Conservation (phyloP, 1,140 invertebrate species). For the Sinonovacula constricta region DNA sequence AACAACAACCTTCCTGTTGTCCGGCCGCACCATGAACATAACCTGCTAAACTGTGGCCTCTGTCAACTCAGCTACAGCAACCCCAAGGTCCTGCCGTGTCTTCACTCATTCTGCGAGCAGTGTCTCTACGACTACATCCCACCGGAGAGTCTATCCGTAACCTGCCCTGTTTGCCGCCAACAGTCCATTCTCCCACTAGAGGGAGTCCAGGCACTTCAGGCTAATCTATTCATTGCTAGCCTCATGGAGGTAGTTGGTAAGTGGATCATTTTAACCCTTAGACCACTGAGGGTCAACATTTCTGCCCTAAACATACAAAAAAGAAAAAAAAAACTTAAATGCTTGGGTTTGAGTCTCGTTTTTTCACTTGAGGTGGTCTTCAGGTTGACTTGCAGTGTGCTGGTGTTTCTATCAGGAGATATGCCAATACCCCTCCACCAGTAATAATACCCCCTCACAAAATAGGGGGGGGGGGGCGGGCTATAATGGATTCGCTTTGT, state of each 20-base stretch:
- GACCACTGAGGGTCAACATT: no score
- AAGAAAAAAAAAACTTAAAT: no score
- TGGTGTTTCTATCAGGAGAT: no score
- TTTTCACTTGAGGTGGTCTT: no score
- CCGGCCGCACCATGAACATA: conserved; percentile 57
- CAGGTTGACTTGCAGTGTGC: no score
- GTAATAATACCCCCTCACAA: no score
- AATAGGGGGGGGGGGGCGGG: no score
- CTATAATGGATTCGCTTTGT: no score
- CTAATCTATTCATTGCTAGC: conserved; percentile 80
- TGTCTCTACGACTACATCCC: conserved; percentile 88
- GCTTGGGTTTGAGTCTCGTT: no score
- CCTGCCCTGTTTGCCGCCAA: conserved; percentile 81
- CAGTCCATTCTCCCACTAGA: conserved; percentile 81
- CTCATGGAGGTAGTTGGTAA: conserved; percentile 78
- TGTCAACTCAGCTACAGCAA: conserved; percentile 85
- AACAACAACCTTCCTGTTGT: conserved; percentile 31
- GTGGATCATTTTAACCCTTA: conserved; percentile 24
- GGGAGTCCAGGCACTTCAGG: conserved; percentile 80
- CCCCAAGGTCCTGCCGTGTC: conserved; percentile 91
- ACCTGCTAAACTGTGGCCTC: conserved; percentile 79
- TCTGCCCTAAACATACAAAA: no score
- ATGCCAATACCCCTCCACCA: no score
- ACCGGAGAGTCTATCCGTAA: conserved; percentile 83
- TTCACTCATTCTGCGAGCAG: conserved; percentile 95